Evolutionary conservation across 2,797 vertebrate species (phyloP), one percentile per base, ranked within the genome.

Genomic region (Helicolenus hilgendorfi): DNA sequence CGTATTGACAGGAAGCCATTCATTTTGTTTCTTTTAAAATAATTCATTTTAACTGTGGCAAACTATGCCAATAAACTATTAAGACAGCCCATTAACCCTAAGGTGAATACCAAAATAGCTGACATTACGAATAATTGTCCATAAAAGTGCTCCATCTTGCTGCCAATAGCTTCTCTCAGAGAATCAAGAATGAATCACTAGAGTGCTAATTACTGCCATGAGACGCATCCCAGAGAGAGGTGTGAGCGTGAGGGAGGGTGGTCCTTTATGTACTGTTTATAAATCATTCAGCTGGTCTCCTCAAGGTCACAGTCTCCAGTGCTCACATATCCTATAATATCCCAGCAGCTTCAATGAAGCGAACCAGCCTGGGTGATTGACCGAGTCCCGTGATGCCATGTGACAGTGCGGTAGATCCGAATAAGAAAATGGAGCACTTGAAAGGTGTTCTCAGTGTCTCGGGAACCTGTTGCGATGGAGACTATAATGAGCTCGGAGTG

Each of bases 181-280:
- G 73, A 87, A 85, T 92, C 38, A 67, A 79, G 83, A 88, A 92
- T 90, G 80, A 86, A 87, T 90, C 88, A 92, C 29, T 11, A 29
- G 55, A 45, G 56, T 72, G 90, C 88, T 93, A 92, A 93, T 94
- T 92, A 82, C 75, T 59, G 85, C 83, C 84, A 78, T 63, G 55
- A 88, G 88, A 91, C 83, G 59, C 72, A 75, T 81, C 59, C 62
- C 27, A 31, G n/a, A 70, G 33, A 84, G 55, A 22, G 63, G 38
- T 75, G 65, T 9, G 45, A 77, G 72, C 2, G 49, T 55, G 81
- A 60, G 27, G 41, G 75, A 68, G 36, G 72, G 72, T 3, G 60
- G 31, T 26, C 67, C n/a, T 88, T 79, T 67, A 56, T 70, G 31
- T 22, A 58, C 58, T 58, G 73, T 15, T 72, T 60, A 68, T 90